These are phyloP conservation scores for Lacanobia oleracea DNA, from an alignment of 2,888 invertebrate species.

Conservation along the genomic window DNA sequence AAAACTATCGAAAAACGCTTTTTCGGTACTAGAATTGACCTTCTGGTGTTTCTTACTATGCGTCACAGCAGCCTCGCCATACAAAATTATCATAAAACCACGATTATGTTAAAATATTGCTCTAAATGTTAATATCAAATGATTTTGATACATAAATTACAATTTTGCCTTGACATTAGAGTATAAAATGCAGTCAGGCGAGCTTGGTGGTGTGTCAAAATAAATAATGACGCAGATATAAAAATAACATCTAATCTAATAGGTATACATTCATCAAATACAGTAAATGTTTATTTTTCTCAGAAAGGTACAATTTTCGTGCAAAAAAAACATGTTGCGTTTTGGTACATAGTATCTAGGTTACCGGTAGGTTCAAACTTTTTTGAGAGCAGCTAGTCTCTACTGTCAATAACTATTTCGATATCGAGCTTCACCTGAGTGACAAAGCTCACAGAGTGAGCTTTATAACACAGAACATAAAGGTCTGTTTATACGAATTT, in stretches of 20 bases:
- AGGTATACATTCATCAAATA: neutral
- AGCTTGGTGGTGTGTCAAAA: slow-evolving; percentile 25
- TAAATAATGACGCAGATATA: slow-evolving; percentile 24
- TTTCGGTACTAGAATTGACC: neutral
- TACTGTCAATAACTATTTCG: too few relatives aligned
- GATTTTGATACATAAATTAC: slow-evolving; percentile 38
- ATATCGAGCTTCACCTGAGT: too few relatives aligned
- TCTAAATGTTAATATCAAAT: slow-evolving; percentile 57
- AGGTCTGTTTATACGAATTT: too few relatives aligned
- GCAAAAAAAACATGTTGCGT: too few relatives aligned
- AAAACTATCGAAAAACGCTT: too few relatives aligned
- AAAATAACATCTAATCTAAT: neutral
- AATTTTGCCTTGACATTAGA: slow-evolving; percentile 57
- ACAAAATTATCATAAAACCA: slow-evolving; percentile 53
- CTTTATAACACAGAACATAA: too few relatives aligned
- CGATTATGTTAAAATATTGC: slow-evolving; percentile 59
- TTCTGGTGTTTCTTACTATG: neutral
- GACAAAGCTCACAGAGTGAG: too few relatives aligned
- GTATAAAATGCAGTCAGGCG: slow-evolving; percentile 43
- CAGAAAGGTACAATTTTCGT: too few relatives aligned
- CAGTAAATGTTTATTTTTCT: too few relatives aligned
- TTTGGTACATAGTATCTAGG: too few relatives aligned
- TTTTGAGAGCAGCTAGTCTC: too few relatives aligned
- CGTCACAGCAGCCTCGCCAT: neutral
- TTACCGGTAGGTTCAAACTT: too few relatives aligned